Conservation (phyloP, 2,797 vertebrate species). For the Nannoperca australis region DNA sequence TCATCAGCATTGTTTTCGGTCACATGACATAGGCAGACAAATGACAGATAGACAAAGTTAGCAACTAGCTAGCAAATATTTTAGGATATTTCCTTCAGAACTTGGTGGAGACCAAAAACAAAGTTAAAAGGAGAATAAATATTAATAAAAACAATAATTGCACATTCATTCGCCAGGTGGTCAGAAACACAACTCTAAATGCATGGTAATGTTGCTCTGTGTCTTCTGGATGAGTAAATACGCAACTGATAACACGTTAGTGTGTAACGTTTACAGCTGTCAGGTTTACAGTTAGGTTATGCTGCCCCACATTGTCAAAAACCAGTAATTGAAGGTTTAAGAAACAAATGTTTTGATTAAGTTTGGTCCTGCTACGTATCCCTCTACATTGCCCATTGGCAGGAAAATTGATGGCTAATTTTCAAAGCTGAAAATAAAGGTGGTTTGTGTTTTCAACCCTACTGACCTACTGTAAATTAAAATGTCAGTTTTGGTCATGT, state of each 20-base stretch:
- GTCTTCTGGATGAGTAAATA: not conserved
- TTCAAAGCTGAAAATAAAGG: not conserved
- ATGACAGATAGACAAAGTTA: not conserved
- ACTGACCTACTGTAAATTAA: too few species aligned
- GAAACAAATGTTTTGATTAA: too few species aligned
- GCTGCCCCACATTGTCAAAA: not conserved
- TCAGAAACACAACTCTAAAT: not conserved
- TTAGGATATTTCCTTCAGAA: not conserved
- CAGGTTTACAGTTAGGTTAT: not conserved
- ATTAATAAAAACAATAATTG: too few species aligned
- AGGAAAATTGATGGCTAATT: not conserved
- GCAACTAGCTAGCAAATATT: not conserved
- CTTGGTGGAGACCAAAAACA: constrained; percentile 9
- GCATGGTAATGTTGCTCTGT: not conserved
- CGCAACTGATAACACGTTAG: not conserved
- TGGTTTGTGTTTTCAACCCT: not conserved
- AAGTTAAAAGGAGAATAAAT: not conserved
- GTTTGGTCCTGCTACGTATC: not conserved
- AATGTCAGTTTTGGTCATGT: too few species aligned
- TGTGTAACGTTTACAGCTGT: not conserved
- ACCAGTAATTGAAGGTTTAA: too few species aligned
- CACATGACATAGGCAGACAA: not conserved
- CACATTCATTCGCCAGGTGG: too few species aligned
- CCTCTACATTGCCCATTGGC: too few species aligned
- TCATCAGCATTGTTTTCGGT: not conserved